Evolutionary conservation across 2,888 invertebrate species (phyloP), one percentile per base, ranked within the genome.

Genomic region (Gortyna flavago): DNA sequence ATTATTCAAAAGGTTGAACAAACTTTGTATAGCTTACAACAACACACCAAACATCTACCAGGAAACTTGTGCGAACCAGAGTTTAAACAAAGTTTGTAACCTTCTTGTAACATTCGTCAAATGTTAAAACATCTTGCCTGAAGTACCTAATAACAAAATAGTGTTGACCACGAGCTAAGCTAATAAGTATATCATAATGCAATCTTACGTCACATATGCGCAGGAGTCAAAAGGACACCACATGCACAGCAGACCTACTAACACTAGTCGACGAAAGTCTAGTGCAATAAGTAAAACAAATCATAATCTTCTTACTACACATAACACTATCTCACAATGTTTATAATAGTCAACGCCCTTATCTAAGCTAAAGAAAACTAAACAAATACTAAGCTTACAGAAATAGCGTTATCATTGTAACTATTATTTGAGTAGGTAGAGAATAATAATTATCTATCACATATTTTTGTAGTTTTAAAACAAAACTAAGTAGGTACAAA

Each of bases 341-440:
- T 59, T n/a, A 54, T 57, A 54, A 54, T 57, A 1, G n/a, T 57
- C 54, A 57, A 57, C 5, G n/a, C 25, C 5, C 57, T 77, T 87
- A 86, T 87, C 85, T 64, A 77, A 77, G n/a, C 41, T 81, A 77
- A 87, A 87, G 79, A 77, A 79, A 76, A 57, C 62, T n/a, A 35
- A 65, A 62, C 59, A 78, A 78, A 80, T 74, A 78, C 62, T 72
- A 61, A 44, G 54, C 62, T 81, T 73, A 77, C 61, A 66, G 73
- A 81, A 86, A 81, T 75, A 81, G 68, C 48, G 44, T 69, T 85
- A 85, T 81, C 75, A 64, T 72, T 78, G 5, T 57, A 54, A 9
- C 11, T 54, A 54, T 11, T n/a, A 57, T 11, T 54, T 57, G n/a
- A 57, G 54, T 13, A 57, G 4, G 11, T 57, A 13, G 4, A 57